Conservation (phyloP, 2,113 vertebrate species). For the Podarcis muralis region DNA sequence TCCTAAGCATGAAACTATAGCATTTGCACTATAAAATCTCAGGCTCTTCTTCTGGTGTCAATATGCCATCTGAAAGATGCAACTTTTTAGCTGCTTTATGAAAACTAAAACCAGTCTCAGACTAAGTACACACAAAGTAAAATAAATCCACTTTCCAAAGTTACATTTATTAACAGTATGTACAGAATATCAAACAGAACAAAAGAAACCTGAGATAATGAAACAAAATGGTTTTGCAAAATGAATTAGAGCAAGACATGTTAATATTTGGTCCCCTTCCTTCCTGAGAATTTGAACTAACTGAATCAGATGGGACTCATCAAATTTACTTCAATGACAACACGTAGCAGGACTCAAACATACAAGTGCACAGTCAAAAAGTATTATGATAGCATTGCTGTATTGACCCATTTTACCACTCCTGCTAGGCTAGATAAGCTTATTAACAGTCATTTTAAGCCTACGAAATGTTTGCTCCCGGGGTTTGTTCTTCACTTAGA, state of each 20-base stretch:
- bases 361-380: not conserved
- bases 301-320: constrained; percentile 52
- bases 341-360: constrained; percentile 21
- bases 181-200: constrained; percentile 70
- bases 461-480: not conserved
- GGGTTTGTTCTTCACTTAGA: accelerated
- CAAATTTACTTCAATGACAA: constrained; percentile 52
- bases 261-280: constrained; percentile 75
- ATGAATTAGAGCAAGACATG: constrained; percentile 60
- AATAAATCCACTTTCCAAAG: constrained; percentile 61
- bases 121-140: constrained; percentile 43
- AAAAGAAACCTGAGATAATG: constrained; percentile 58
- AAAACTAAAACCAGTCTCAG: not conserved
- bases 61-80: not conserved
- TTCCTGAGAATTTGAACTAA: constrained; percentile 80
- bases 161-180: constrained; percentile 75
- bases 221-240: constrained; percentile 72
- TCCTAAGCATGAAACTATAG: not conserved
- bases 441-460: not conserved
- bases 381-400: not conserved
- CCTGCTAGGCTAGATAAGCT: not conserved
- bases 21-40: not conserved
- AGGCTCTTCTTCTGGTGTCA: not conserved
- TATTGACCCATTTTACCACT: not conserved
- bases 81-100: not conserved